Conservation (phyloP, 2,113 vertebrate genomes). For the Syngnathus scovelli region DNA sequence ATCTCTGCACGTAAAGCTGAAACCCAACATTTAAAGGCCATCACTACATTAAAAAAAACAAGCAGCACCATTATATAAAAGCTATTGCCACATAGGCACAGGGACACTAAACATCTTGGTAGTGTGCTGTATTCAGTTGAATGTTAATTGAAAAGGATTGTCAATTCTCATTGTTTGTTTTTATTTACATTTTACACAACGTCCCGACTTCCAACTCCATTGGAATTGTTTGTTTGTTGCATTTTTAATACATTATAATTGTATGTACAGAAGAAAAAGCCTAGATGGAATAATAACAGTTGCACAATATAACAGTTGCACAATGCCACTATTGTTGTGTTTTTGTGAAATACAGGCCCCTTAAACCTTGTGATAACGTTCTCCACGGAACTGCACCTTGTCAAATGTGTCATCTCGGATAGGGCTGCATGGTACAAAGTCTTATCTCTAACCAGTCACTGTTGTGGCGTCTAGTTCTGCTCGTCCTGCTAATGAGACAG, state of each 20-base stretch:
- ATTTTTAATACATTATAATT: no score
- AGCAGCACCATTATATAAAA: no score
- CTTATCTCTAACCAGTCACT: conserved; percentile 23
- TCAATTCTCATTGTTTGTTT: no score
- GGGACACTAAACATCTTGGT: no score
- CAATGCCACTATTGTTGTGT: background rate
- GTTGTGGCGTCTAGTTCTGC: conserved; percentile 4
- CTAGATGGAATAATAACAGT: background rate
- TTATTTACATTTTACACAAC: no score
- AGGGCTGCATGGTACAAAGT: conserved; percentile 1
- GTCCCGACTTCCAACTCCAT: no score
- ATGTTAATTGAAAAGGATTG: no score
- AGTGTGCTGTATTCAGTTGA: no score
- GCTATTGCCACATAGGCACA: no score
- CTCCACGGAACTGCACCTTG: background rate
- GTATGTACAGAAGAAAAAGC: background rate
- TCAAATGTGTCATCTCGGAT: conserved; percentile 8
- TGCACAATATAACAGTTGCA: background rate
- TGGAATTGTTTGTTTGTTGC: background rate
- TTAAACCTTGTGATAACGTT: background rate
- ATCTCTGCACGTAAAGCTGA: no score
- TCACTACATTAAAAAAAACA: no score
- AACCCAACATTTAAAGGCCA: no score
- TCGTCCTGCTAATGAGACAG: conserved; percentile 6
- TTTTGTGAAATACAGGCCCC: background rate